Percentiles rank a stretch among this genome's conserved stretches.
Conservation (phyloP, 2,113 vertebrate genomes). For the Tretioscincus oriximinensis region DNA sequence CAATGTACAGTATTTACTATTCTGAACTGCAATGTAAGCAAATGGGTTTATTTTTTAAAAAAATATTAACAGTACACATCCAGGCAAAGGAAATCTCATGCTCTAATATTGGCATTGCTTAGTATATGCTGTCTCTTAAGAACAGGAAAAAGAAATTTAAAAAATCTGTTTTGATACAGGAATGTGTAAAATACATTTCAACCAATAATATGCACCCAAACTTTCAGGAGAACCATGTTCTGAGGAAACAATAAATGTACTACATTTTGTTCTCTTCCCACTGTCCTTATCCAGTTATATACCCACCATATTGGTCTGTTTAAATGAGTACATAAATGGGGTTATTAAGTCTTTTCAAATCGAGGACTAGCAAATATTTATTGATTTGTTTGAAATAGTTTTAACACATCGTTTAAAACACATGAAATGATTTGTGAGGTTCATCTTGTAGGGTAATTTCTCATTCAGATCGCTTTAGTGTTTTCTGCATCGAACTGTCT, state of each 20-base stretch:
- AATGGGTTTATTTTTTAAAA: constrained; percentile 62
- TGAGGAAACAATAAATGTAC: not conserved
- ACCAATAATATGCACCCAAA: constrained; percentile 1
- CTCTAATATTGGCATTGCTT: constrained; percentile 49
- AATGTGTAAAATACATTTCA: constrained; percentile 35
- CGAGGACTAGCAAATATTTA: not conserved
- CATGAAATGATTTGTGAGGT: no score
- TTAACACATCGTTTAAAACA: no score
- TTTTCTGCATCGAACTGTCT: no score
- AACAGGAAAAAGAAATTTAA: constrained; percentile 4
- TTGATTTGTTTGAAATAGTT: no score
- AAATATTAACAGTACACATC: constrained; percentile 72
- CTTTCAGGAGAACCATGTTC: not conserved
- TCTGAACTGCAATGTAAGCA: constrained; percentile 70
- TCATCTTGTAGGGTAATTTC: no score
- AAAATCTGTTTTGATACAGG: not conserved
- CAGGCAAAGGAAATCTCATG: constrained; percentile 58
- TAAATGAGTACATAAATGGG: not conserved
- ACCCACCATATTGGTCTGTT: not conserved
- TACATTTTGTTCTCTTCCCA: not conserved
- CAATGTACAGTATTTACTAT: constrained; percentile 77
- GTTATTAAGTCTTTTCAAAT: not conserved
- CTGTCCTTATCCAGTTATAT: not conserved
- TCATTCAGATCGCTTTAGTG: no score
- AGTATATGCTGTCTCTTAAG: constrained; percentile 21